A percentile compares a stretch with the other conserved stretches of the same genome.
Evolutionary conservation across 2,888 invertebrate genomes (phyloP).

Genomic region (Catocala nupta): DNA sequence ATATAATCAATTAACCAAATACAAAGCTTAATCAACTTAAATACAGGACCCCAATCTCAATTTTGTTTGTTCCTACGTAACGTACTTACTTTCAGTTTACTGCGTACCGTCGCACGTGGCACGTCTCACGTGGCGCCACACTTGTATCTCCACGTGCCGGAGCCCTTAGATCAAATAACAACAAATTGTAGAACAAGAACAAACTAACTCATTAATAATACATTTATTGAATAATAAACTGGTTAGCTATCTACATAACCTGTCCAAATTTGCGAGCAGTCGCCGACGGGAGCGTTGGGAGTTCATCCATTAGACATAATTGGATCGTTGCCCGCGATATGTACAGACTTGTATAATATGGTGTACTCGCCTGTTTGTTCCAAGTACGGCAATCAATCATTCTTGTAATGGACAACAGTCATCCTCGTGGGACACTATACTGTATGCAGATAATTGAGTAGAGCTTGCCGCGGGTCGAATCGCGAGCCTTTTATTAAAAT

Average conservation of each 20-base stretch:
- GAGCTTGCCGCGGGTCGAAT: not conserved
- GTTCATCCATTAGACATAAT: slow-evolving; percentile 80
- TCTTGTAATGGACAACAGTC: slow-evolving; percentile 49
- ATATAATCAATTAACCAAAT: no score
- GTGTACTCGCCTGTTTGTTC: slow-evolving; percentile 32
- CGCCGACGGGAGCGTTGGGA: slow-evolving; percentile 52
- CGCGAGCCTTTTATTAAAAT: not conserved
- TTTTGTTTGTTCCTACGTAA: no score
- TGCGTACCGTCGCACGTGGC: no score
- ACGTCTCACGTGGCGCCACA: no score
- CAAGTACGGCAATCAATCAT: slow-evolving; percentile 59
- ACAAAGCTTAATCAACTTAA: no score
- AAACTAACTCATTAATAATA: not conserved
- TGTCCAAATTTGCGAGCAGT: slow-evolving; percentile 52
- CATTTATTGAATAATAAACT: not conserved
- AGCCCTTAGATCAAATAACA: no score
- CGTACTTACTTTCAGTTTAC: no score
- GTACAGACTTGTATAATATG: slow-evolving; percentile 24
- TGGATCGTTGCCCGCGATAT: slow-evolving; percentile 63
- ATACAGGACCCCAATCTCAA: no score
- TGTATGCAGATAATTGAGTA: slow-evolving; percentile 19
- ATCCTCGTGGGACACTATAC: slow-evolving; percentile 51
- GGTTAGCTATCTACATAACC: slow-evolving; percentile 35
- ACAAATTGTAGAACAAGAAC: not conserved
- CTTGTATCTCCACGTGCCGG: no score